A percentile compares a stretch with the other conserved stretches of the same genome.
Conservation (phyloP, 2,797 vertebrate genomes). For the Trachops cirrhosus region DNA sequence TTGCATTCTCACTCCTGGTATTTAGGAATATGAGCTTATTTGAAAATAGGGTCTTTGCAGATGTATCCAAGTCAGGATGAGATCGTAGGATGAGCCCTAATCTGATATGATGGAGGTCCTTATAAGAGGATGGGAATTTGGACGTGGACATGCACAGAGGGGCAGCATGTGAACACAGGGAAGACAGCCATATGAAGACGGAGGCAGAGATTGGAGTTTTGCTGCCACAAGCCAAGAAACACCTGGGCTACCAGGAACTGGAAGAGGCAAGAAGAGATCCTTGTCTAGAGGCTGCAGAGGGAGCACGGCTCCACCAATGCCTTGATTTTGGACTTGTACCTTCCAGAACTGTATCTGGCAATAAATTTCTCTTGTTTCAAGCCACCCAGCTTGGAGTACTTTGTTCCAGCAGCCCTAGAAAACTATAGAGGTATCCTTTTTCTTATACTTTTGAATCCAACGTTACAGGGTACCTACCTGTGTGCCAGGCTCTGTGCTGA, state of each 20-base stretch:
- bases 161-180: background rate
- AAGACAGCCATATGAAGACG: background rate
- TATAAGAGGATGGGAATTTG: background rate
- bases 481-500: background rate
- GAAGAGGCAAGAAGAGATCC: background rate
- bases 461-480: background rate
- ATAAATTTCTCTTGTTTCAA: background rate
- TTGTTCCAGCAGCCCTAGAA: background rate
- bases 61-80: background rate
- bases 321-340: background rate
- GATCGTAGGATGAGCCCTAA: background rate
- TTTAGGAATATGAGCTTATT: background rate
- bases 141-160: background rate
- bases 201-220: background rate
- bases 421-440: background rate
- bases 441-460: background rate
- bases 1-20: background rate
- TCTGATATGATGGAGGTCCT: no score
- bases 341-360: background rate
- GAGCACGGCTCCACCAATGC: rapidly evolving
- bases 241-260: background rate
- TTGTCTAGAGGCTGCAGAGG: background rate
- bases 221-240: background rate
- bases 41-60: background rate
- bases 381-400: background rate